Evolutionary conservation across 1,140 invertebrate genomes (phyloP), one percentile per base, ranked within the genome.

Genomic region (Antheraea mylitta): DNA sequence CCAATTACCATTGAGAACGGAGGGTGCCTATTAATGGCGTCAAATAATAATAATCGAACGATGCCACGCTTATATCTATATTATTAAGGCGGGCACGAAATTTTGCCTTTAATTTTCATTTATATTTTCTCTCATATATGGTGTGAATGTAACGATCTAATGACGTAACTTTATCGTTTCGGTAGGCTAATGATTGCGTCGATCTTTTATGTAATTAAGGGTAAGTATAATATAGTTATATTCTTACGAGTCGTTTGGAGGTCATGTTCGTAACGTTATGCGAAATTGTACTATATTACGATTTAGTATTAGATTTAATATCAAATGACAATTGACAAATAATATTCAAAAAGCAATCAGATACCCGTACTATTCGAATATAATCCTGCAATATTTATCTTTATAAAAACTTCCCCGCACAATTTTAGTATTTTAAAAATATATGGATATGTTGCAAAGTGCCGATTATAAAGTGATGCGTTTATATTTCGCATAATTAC

Each of bases 1-100:
- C 75, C 73, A 75, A 79, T 79, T 79, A 79, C 69, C 67, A 74
- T 71, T 73, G 53, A 70, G 75, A 70, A 70, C 66, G 69, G 66
- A 67, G 71, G 72, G 70, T 48, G 69, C 66, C 66, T 65, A 75
- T 76, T 79, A 76, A 79, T 72, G 70, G 69, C 70, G 58, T 72
- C 71, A 72, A 73, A 74, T 78, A 73, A 74, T 78, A 73, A 72
- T 78, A 74, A 72, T 78, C 70, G 13, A 69, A 64, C 18, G 66
- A 11, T 60, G 22, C 48, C 48, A 22, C 45, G 45, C 45, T 16
- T 53, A 53, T 53, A 53, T 53, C 45, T 53, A 13, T 53, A 53
- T 53, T 53, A 53, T 53, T 53, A 13, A 53, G 1, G 5, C 16
- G 9, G 45, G 45, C 16, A n/a, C 11, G 45, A 53, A 53, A 53